Evolutionary conservation across 2,888 invertebrate species (phyloP).

Genomic region (Drosophila infuscata): DNA sequence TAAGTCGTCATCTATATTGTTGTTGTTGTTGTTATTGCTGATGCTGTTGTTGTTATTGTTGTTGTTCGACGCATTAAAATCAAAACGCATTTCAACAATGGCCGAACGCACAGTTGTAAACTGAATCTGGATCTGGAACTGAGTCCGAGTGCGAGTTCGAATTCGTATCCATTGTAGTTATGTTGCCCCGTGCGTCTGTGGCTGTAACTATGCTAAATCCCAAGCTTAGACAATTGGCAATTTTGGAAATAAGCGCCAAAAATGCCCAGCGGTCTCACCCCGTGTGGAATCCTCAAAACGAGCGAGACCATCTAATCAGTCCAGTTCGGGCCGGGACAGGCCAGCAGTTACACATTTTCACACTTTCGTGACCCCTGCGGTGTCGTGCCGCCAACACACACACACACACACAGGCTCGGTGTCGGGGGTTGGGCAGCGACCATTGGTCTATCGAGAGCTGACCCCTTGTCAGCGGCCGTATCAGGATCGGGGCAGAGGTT

Average conservation of each 20-base stretch:
- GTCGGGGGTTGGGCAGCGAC: constrained; percentile 56
- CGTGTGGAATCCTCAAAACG: constrained; percentile 32
- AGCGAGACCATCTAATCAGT: constrained; percentile 64
- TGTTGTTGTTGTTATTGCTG: neutral
- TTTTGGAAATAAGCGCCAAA: constrained; percentile 69
- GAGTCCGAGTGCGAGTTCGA: constrained; percentile 12
- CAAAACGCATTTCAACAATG: constrained; percentile 69
- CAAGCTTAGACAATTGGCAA: constrained; percentile 74
- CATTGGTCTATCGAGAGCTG: constrained; percentile 64
- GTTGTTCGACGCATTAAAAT: constrained; percentile 21
- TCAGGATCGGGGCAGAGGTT: constrained; percentile 57
- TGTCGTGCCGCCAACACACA: constrained; percentile 59
- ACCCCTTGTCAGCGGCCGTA: constrained; percentile 75
- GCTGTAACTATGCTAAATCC: constrained; percentile 58
- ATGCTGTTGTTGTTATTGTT: neutral
- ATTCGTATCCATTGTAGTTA: constrained; percentile 35
- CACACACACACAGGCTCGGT: neutral
- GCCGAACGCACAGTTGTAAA: constrained; percentile 39
- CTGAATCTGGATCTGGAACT: constrained; percentile 32
- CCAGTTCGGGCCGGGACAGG: constrained; percentile 3
- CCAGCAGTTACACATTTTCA: constrained; percentile 66
- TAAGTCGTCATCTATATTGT: constrained; percentile 52
- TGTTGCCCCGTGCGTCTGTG: constrained; percentile 1
- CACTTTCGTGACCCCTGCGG: constrained; percentile 80
- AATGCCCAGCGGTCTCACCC: constrained; percentile 36